phyloP scores from a whole-genome alignment of 2,113 vertebrate genomes.

The Felis chaus region DNA sequence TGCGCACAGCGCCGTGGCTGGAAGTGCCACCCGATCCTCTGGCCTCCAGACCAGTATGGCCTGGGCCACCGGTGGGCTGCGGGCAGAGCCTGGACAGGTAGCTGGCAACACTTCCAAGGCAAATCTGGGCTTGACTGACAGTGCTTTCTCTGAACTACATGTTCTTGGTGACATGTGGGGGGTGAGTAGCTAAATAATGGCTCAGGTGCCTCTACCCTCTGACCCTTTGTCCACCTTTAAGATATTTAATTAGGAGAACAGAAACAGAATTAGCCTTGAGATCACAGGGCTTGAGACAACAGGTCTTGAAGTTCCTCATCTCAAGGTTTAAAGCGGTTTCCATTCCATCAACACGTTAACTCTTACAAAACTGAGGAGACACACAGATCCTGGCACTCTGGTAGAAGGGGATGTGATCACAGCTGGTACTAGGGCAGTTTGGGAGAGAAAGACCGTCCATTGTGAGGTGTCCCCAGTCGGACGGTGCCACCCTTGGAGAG shows the following conservation, averaged over 20 bases:
- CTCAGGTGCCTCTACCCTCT: neutral
- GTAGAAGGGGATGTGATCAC: neutral
- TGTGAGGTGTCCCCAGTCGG: too few species aligned
- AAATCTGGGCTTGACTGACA: neutral
- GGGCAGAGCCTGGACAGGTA: neutral
- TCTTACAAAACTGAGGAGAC: neutral
- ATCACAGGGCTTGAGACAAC: neutral
- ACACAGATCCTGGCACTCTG: neutral
- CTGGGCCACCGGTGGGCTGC: neutral
- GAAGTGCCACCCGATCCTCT: neutral
- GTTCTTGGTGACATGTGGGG: neutral
- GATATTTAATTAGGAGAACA: neutral
- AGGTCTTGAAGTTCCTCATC: neutral
- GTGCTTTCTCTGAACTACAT: neutral
- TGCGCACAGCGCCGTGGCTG: neutral
- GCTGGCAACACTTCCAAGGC: neutral
- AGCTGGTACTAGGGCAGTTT: neutral
- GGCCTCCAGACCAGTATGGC: neutral
- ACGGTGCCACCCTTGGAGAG: neutral
- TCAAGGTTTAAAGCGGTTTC: neutral
- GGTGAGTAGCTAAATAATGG: neutral
- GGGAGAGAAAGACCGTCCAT: neutral
- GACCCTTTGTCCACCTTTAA: neutral
- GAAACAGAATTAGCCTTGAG: neutral
- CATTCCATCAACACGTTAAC: neutral